phyloP scores from a whole-genome alignment of 2,797 vertebrate species.

The Uromys caudimaculatus region DNA sequence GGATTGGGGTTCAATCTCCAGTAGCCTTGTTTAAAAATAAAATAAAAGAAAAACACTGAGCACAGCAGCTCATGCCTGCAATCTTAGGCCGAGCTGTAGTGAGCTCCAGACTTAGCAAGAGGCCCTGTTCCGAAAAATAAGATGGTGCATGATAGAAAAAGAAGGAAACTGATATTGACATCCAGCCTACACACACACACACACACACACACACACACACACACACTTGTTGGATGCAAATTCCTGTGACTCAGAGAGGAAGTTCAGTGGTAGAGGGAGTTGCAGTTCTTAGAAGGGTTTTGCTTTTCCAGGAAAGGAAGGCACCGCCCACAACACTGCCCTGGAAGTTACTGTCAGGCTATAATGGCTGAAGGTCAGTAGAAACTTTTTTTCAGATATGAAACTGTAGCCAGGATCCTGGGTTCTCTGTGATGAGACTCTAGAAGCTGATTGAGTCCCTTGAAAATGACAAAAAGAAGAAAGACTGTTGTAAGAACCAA shows the following conservation, averaged over 20 bases:
- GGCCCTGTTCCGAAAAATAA: background rate
- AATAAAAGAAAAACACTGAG: background rate
- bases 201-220: no score
- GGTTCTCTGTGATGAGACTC: background rate
- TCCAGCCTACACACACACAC: no score
- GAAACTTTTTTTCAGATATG: background rate
- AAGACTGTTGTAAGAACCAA: background rate
- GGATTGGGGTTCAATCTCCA: background rate
- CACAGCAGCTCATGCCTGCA: background rate
- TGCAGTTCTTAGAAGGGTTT: background rate
- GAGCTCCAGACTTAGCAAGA: background rate
- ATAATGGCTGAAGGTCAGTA: background rate
- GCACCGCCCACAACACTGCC: background rate
- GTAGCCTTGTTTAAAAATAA: background rate
- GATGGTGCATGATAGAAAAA: background rate
- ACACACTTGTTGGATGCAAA: background rate
- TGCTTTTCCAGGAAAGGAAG: conserved; percentile 4
- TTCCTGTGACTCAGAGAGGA: background rate
- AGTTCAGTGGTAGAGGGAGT: background rate
- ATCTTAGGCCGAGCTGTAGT: background rate
- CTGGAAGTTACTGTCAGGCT: background rate
- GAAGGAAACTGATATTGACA: background rate
- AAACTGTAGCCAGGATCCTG: background rate
- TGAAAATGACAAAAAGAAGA: conserved; percentile 5
- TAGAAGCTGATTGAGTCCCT: background rate